Base-by-base conservation (phyloP, 1,140 invertebrate species). In the Trialeurodes vaporariorum region DNA sequence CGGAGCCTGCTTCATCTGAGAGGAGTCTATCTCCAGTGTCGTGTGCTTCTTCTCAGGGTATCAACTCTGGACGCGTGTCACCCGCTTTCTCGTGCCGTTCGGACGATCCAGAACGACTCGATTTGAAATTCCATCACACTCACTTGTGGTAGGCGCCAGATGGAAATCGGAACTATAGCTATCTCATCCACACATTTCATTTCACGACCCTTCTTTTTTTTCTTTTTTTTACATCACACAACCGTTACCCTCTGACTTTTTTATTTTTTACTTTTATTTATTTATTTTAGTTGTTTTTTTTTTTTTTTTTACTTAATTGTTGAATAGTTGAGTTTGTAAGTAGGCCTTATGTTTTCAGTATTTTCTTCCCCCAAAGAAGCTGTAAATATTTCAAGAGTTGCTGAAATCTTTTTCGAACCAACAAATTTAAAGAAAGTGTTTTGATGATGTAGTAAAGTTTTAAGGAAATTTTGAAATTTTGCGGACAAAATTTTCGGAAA, bases 41-140 rank as follows among this genome's bases (percentile, higher is more conserved):
- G 17, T 49, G 34, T 17, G 34, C 34, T 49, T 49, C 34, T 5
- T 49, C 34, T 5, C 34, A 49, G 17, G 34, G 34, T 9, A 5
- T 17, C 34, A 49, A 49, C 34, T 49, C 34, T 49, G 34, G 34
- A 5, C 34, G 34, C 5, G 34, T 49, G 5, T 49, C 34, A 5
- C 34, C 34, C 5, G 34, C 34, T 17, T 49, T 49, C 34, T 49
- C 34, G 5, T 49, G 34, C 17, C 34, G 34, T 17, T 49, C 34
- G 5, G 67, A 49, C 2, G 62, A 40, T 64, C 67, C 67, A 1
- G 61, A 61, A 2, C 63, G 64, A 64, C 59, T 68, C 34, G 67
- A 68, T 64, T 22, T 68, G 0, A 68, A 68, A 34, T 68, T 68
- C 64, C 23, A 68, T 49, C 67, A 68, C 64, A 63, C 67, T 2